These are phyloP conservation scores for Melieria omissa DNA, from an alignment of 2,888 invertebrate genomes.

Conservation along the genomic window DNA sequence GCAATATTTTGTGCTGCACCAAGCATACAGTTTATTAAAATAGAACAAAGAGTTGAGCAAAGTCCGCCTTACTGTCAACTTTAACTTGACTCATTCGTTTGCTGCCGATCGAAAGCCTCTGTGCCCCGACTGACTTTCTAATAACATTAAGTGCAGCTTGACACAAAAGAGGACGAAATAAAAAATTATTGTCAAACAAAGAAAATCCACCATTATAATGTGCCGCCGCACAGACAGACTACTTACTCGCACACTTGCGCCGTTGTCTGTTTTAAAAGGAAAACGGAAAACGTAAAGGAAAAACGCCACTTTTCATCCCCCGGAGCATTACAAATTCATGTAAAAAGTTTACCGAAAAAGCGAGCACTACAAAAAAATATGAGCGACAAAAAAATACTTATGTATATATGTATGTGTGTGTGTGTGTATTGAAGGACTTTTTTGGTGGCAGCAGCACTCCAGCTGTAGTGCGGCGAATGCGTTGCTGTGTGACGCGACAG, in stretches of 20 bases:
- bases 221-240: constrained; percentile 47
- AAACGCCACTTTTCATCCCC: constrained; percentile 53
- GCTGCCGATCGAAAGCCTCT: neutral
- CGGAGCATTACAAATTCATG: constrained; percentile 23
- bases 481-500: constrained; percentile 34
- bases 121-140: neutral
- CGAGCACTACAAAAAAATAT: neutral
- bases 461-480: neutral
- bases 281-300: neutral
- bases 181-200: constrained; percentile 61
- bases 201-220: constrained; percentile 63
- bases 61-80: neutral
- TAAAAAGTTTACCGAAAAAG: constrained; percentile 13
- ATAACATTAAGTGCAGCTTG: constrained; percentile 8
- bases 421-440: constrained; percentile 2
- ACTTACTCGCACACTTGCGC: neutral
- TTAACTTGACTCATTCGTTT: neutral
- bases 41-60: neutral
- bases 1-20: too few relatives aligned
- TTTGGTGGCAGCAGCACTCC: neutral
- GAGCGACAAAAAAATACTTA: neutral
- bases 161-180: constrained; percentile 40
- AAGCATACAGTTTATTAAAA: neutral
- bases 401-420: neutral
- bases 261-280: neutral